Conservation (phyloP, 1,140 invertebrate species). For the Asobara japonica region DNA sequence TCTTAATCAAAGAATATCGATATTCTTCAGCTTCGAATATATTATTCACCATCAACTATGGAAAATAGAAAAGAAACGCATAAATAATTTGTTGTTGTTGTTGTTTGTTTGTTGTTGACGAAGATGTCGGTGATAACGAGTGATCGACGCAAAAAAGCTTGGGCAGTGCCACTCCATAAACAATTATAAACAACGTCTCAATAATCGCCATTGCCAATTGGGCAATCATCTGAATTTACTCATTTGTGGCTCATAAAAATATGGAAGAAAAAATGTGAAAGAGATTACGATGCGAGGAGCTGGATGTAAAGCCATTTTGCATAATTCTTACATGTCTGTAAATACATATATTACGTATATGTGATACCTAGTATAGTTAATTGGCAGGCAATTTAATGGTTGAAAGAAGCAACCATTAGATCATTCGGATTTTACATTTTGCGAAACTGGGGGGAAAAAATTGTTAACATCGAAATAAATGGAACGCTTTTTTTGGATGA, state of each 20-base stretch:
- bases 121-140: not conserved
- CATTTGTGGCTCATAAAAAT: not conserved
- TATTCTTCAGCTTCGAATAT: too few relatives aligned
- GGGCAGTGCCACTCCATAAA: slow-evolving; percentile 26
- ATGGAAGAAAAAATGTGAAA: not conserved
- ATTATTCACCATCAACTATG: too few relatives aligned
- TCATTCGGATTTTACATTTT: slow-evolving; percentile 13
- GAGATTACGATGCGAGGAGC: not conserved
- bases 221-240: not conserved
- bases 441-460: not conserved
- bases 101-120: slow-evolving; percentile 34
- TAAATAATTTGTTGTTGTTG: slow-evolving; percentile 42
- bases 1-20: too few relatives aligned
- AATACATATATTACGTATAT: slow-evolving; percentile 11
- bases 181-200: not conserved
- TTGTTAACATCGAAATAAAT: slow-evolving; percentile 12
- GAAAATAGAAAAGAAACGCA: too few relatives aligned
- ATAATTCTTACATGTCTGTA: slow-evolving; percentile 11
- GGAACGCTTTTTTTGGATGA: not conserved
- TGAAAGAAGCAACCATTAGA: not conserved
- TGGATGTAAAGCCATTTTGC: not conserved
- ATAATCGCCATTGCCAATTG: not conserved
- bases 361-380: slow-evolving; percentile 20
- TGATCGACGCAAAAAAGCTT: not conserved
- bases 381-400: slow-evolving; percentile 21